These are phyloP conservation scores for Cassiopea andromeda DNA, from an alignment of 30 jellyfish, hydroid and myxozoan genomes.

Conservation along the genomic window DNA sequence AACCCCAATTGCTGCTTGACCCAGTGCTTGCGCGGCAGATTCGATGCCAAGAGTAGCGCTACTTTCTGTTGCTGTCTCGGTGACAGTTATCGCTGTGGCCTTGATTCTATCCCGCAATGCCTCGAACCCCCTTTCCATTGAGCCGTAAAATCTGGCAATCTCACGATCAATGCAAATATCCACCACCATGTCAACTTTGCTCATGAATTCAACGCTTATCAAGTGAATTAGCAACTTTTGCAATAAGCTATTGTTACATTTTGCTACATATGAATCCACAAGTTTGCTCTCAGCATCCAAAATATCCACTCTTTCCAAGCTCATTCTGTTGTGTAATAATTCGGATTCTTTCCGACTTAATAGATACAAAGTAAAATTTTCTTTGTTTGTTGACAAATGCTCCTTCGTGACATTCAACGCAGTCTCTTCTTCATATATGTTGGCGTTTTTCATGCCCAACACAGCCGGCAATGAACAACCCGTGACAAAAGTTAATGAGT, in stretches of 20 bases:
- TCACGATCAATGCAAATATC: constrained; percentile 50
- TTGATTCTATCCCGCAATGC: constrained; percentile 74
- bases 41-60: constrained; percentile 98
- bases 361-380: background rate
- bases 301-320: background rate
- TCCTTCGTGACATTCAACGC: background rate
- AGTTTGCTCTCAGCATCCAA: background rate
- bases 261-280: background rate
- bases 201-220: background rate
- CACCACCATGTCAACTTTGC: constrained; percentile 27
- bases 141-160: constrained; percentile 46
- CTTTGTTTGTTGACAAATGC: background rate
- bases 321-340: background rate
- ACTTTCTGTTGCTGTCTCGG: constrained; percentile 96
- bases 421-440: background rate
- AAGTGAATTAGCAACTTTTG: constrained; percentile 3
- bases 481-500: background rate
- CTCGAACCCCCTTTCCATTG: constrained; percentile 14
- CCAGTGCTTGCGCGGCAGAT: constrained; percentile 97
- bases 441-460: background rate
- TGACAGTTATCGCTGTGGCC: constrained; percentile 82
- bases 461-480: background rate
- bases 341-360: background rate
- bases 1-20: constrained; percentile 94
- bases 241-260: background rate